phyloP scores from a whole-genome alignment of 2,797 vertebrate genomes.

The Halcyon smyrnensis region DNA sequence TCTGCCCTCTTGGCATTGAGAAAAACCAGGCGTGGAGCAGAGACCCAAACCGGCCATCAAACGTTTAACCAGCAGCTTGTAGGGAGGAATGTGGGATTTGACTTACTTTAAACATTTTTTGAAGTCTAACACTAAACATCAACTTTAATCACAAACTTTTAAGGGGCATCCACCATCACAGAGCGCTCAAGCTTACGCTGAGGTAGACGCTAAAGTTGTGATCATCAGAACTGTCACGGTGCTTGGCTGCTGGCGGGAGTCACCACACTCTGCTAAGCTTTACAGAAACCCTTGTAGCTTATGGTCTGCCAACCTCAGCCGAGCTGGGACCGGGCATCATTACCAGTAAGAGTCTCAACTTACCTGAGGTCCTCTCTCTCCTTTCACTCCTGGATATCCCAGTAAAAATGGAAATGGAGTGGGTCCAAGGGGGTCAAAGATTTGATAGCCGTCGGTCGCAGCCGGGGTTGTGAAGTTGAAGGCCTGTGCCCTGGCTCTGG shows the following conservation, averaged over 20 bases:
- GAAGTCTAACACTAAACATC: not conserved
- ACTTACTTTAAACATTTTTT: no score
- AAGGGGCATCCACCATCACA: not conserved
- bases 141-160: not conserved
- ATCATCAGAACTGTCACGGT: not conserved
- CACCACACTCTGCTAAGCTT: not conserved
- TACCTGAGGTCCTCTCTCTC: slow-evolving; percentile 91
- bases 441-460: slow-evolving; percentile 84
- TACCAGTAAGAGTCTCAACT: slow-evolving; percentile 53
- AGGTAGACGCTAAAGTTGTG: not conserved
- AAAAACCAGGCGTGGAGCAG: not conserved
- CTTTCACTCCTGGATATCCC: slow-evolving; percentile 89
- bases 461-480: slow-evolving; percentile 79
- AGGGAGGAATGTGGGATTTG: not conserved
- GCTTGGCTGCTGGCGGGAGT: not conserved
- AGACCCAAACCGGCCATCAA: not conserved
- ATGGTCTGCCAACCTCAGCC: not conserved
- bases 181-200: not conserved
- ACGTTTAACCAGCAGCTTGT: not conserved
- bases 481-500: not conserved
- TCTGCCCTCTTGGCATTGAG: not conserved
- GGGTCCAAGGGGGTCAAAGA: slow-evolving; percentile 84
- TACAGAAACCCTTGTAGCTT: not conserved
- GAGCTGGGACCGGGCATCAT: not conserved
- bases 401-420: slow-evolving; percentile 85